These are phyloP conservation scores for Pseudochirops corinnae DNA, from an alignment of 2,797 vertebrate species.

Conservation along the genomic window DNA sequence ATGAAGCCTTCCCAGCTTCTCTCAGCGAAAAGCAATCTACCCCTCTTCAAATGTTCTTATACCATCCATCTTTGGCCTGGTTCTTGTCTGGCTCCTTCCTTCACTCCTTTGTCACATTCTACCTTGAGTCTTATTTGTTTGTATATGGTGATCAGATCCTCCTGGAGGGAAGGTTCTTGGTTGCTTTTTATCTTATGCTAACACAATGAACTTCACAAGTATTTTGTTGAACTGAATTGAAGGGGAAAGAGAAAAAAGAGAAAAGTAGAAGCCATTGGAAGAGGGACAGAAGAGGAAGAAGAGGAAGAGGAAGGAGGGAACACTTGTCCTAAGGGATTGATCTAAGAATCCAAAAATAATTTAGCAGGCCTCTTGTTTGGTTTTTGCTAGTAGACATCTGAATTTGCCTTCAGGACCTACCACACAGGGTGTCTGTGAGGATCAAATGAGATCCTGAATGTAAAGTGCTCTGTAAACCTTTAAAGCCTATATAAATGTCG, in stretches of 20 bases:
- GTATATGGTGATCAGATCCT: background rate
- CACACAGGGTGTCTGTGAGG: background rate
- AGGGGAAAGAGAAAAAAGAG: background rate
- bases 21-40: background rate
- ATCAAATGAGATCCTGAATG: background rate
- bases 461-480: background rate
- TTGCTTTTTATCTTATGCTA: background rate
- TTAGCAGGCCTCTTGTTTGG: background rate
- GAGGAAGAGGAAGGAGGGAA: background rate
- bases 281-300: background rate
- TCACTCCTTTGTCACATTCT: background rate
- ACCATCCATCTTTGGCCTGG: background rate
- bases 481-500: background rate
- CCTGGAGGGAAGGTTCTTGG: background rate
- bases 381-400: background rate
- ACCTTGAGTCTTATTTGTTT: background rate
- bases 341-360: background rate
- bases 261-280: background rate
- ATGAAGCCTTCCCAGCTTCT: background rate
- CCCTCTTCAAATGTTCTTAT: background rate
- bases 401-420: background rate
- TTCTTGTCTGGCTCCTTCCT: background rate
- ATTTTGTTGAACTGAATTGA: background rate
- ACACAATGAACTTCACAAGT: background rate
- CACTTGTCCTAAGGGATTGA: background rate